Evolutionary conservation across 1,140 invertebrate species (phyloP).

Genomic region (Bacillus rossius): DNA sequence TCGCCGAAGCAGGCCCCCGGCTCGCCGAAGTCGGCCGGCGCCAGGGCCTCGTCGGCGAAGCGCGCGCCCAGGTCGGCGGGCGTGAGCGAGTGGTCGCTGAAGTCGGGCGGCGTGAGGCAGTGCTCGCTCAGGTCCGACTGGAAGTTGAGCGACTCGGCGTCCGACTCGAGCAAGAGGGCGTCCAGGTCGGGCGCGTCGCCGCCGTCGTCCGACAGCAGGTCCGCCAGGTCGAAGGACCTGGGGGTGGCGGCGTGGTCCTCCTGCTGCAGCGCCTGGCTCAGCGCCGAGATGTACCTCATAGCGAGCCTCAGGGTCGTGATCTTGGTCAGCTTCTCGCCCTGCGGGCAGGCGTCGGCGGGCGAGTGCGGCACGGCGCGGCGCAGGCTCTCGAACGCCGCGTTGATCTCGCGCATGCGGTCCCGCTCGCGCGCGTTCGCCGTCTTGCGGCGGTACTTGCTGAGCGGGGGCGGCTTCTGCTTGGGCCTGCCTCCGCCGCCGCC

Average conservation of each 20-base stretch:
- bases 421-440: constrained; percentile 85
- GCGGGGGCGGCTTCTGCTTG: constrained; percentile 70
- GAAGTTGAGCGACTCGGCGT: constrained; percentile 2
- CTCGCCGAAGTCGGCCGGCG: constrained; percentile 4
- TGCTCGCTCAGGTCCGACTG: constrained; percentile 1
- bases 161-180: neutral
- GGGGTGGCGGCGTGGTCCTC: neutral
- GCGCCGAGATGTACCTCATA: constrained; percentile 60
- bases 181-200: neutral
- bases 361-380: constrained; percentile 62
- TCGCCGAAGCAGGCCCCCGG: neutral
- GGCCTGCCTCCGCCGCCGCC: constrained; percentile 41
- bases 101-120: constrained; percentile 8
- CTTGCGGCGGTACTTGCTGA: constrained; percentile 85
- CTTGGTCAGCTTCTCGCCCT: constrained; percentile 77
- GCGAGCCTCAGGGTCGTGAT: constrained; percentile 81
- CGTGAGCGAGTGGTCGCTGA: constrained; percentile 5
- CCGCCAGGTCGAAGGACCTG: too few species aligned
- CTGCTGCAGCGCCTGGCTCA: constrained; percentile 4
- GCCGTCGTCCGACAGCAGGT: neutral
- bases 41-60: neutral
- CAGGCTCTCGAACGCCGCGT: constrained; percentile 76
- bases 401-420: constrained; percentile 82
- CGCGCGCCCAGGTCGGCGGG: neutral
- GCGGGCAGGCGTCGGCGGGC: constrained; percentile 33